phyloP scores from a whole-genome alignment of 2,797 vertebrate species.

The Mus spretus region DNA sequence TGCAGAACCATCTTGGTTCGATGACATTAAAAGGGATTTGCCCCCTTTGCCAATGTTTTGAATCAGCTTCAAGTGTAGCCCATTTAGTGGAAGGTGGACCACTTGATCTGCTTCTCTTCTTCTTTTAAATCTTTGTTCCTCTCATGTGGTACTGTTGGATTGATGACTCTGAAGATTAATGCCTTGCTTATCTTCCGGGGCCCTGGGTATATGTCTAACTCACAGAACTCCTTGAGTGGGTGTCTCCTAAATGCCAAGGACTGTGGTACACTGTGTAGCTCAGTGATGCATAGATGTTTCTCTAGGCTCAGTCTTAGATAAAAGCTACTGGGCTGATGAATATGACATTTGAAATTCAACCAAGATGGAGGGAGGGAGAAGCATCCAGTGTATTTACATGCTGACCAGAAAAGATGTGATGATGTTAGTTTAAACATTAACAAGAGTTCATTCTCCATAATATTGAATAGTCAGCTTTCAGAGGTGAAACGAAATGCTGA shows the following conservation, averaged over 20 bases:
- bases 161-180: constrained; percentile 2
- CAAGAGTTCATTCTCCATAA: neutral
- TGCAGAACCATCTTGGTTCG: neutral
- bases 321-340: constrained; percentile 15
- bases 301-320: neutral
- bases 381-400: neutral
- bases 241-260: neutral
- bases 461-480: neutral
- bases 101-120: neutral
- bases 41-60: neutral
- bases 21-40: neutral
- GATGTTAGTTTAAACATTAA: constrained; percentile 32
- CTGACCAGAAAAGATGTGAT: neutral
- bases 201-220: neutral
- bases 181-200: constrained; percentile 34
- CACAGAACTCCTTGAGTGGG: neutral
- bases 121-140: neutral
- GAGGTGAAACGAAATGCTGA: neutral
- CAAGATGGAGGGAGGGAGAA: neutral
- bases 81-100: neutral
- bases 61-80: neutral
- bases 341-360: neutral
- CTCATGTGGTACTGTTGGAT: neutral
- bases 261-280: neutral
- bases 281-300: neutral